Percentiles rank a stretch among this genome's conserved stretches.
Evolutionary conservation across 2,113 vertebrate species (phyloP).

Genomic region (Leptosomus discolor): DNA sequence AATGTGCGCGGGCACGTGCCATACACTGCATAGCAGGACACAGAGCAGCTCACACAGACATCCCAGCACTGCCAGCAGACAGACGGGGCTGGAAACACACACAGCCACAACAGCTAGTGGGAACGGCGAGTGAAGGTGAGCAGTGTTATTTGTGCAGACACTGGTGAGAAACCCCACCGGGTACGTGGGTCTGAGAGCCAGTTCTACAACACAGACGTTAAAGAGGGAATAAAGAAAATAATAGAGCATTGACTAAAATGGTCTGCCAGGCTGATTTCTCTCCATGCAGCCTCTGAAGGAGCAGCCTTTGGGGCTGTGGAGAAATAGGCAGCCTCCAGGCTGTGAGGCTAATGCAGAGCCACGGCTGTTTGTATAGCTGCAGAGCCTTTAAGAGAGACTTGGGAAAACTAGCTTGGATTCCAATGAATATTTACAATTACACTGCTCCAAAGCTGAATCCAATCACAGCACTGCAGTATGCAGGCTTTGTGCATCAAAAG

Average conservation of each 20-base stretch:
- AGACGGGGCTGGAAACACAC: neutral
- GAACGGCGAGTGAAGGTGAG: neutral
- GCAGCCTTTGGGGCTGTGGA: constrained; percentile 43
- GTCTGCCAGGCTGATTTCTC: constrained; percentile 36
- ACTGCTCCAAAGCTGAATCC: constrained; percentile 66
- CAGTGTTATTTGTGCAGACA: neutral
- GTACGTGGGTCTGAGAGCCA: neutral
- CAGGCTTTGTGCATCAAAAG: constrained; percentile 74
- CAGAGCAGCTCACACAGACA: neutral
- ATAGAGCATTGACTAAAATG: constrained; percentile 27
- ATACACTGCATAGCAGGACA: neutral
- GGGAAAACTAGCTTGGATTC: constrained; percentile 71
- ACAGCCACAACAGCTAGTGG: neutral
- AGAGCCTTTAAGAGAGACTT: constrained; percentile 66
- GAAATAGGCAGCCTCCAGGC: constrained; percentile 59
- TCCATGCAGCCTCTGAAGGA: constrained; percentile 30
- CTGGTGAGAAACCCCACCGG: neutral
- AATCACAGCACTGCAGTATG: constrained; percentile 69
- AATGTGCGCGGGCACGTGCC: neutral
- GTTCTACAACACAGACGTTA: constrained; percentile 18
- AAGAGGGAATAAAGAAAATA: constrained; percentile 54
- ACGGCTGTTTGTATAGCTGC: constrained; percentile 73
- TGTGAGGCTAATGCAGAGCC: constrained; percentile 41
- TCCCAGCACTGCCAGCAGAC: neutral
- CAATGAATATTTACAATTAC: constrained; percentile 80